Conservation (phyloP, 1,140 invertebrate genomes). For the Drosophila malerkotliana region DNA sequence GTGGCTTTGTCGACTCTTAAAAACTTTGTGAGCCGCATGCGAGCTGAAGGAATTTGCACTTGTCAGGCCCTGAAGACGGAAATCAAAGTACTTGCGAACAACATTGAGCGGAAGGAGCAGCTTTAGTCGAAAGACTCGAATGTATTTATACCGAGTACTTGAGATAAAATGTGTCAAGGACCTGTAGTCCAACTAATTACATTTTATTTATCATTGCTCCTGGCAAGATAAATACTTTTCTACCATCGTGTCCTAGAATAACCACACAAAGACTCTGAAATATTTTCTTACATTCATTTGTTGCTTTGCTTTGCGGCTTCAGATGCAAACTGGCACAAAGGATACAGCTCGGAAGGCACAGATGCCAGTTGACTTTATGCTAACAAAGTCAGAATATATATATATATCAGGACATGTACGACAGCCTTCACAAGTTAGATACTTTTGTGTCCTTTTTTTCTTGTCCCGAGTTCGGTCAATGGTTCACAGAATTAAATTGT, state of each 20-base stretch:
- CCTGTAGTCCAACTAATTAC: too few species aligned
- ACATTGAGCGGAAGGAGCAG: constrained; percentile 11
- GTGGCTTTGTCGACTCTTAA: constrained; percentile 38
- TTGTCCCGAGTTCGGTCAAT: constrained; percentile 18
- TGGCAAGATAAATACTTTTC: neutral
- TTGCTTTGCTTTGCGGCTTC: constrained; percentile 25
- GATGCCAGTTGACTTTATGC: constrained; percentile 12
- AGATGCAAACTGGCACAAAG: constrained; percentile 25
- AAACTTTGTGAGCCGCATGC: constrained; percentile 20
- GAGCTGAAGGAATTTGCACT: constrained; percentile 34
- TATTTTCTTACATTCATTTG: constrained; percentile 42
- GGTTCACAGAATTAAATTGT: constrained; percentile 20
- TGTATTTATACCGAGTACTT: neutral
- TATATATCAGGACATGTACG: neutral
- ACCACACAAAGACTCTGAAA: neutral
- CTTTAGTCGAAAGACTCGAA: neutral
- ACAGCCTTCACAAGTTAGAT: neutral
- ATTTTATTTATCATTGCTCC: neutral
- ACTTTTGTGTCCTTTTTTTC: neutral
- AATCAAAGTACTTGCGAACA: constrained; percentile 43
- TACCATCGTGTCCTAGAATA: neutral
- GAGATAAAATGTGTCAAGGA: neutral
- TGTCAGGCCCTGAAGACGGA: constrained; percentile 34
- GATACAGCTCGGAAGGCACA: constrained; percentile 8
- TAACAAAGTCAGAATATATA: constrained; percentile 2